Evolutionary conservation across 1,140 invertebrate species (phyloP).

Genomic region (Pararge aegeria): DNA sequence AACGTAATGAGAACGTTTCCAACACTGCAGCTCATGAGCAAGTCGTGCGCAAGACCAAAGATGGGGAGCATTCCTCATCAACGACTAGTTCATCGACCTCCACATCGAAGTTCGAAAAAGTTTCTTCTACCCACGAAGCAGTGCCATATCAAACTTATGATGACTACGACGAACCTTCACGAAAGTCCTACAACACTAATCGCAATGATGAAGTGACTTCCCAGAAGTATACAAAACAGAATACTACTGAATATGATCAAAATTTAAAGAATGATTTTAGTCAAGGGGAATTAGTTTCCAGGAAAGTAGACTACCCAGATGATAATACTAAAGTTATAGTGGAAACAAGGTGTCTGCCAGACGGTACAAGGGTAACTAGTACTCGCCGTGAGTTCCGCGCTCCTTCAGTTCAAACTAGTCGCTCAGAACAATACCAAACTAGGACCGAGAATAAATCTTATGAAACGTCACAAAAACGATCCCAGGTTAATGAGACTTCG

Average conservation of each 20-base stretch:
- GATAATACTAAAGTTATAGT: slow-evolving; percentile 83
- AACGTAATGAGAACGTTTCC: slow-evolving; percentile 79
- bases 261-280: slow-evolving; percentile 45
- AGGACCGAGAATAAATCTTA: slow-evolving; percentile 54
- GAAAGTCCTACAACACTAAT: slow-evolving; percentile 41
- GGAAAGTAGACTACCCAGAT: slow-evolving; percentile 82
- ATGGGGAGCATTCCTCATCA: slow-evolving; percentile 71
- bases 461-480: slow-evolving; percentile 41
- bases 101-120: slow-evolving; percentile 66
- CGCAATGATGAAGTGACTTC: slow-evolving; percentile 41
- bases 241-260: slow-evolving; percentile 44
- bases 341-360: slow-evolving; percentile 82
- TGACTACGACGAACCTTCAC: slow-evolving; percentile 40
- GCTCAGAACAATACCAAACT: slow-evolving; percentile 52
- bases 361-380: slow-evolving; percentile 83
- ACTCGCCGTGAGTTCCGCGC: slow-evolving; percentile 82
- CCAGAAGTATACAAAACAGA: slow-evolving; percentile 35
- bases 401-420: slow-evolving; percentile 47
- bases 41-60: slow-evolving; percentile 79
- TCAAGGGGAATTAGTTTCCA: slow-evolving; percentile 74
- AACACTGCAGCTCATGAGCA: slow-evolving; percentile 82
- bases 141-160: slow-evolving; percentile 55
- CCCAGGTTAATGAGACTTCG: slow-evolving; percentile 45
- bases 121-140: slow-evolving; percentile 57
- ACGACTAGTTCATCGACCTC: slow-evolving; percentile 73